Evolutionary conservation across 2,797 vertebrate genomes (phyloP).

Genomic region (Rhynchotus rufescens): DNA sequence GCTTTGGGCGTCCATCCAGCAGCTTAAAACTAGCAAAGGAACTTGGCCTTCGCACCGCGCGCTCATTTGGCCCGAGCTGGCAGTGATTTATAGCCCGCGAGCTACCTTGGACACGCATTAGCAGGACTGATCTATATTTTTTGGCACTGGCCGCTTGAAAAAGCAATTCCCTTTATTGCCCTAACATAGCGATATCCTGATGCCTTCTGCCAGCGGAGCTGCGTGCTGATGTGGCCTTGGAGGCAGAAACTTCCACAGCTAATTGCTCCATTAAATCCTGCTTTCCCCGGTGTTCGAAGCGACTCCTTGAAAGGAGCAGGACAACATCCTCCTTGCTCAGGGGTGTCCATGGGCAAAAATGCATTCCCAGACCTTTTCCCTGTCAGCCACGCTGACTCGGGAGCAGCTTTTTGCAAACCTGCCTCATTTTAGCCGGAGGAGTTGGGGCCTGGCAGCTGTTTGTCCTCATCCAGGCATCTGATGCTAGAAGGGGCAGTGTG

Average conservation of each 20-base stretch:
- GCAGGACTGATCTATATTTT: background rate
- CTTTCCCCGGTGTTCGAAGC: background rate
- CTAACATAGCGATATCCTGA: rapidly evolving
- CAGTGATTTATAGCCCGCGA: background rate
- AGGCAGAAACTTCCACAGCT: background rate
- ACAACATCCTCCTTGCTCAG: background rate
- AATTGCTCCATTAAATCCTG: background rate
- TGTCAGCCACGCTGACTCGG: background rate
- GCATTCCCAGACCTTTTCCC: background rate
- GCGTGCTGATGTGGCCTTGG: background rate
- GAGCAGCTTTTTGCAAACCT: background rate
- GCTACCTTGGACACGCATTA: background rate
- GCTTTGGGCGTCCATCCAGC: background rate
- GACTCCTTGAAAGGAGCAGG: background rate
- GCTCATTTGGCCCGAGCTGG: background rate
- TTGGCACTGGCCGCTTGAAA: background rate
- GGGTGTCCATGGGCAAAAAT: background rate
- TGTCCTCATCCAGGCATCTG: background rate
- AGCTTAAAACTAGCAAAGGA: background rate
- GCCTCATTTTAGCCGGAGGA: background rate
- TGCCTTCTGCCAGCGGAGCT: background rate
- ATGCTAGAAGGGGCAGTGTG: rapidly evolving
- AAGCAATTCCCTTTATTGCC: background rate
- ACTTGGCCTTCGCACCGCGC: rapidly evolving
- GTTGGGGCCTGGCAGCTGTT: background rate